Base-by-base conservation (phyloP, 2,888 invertebrate genomes). In the Acronicta leporina region DNA sequence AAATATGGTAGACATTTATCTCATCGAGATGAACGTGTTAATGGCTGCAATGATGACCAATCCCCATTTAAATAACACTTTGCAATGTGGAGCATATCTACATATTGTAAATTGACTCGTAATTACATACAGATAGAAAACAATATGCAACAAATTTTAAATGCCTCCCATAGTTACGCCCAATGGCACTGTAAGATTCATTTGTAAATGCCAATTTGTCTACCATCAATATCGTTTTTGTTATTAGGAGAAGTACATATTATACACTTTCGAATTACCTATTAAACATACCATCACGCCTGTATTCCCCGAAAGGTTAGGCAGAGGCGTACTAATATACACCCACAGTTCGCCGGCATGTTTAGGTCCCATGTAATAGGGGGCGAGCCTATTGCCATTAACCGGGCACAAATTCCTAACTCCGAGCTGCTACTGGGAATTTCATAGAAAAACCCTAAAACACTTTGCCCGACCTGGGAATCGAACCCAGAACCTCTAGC, bases 41-140 rank as follows among this genome's bases (percentile, higher is more conserved):
- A 80, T 82, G 67, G 71, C 52, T 50, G 63, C 63, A 63, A 51
- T 69, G 71, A 81, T 79, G 67, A 51, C 41, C 51, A 64, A 69
- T 74, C 63, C 4, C 14, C 68, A 61, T 63, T 66, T 58, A 68
- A 65, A 66, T 63, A 71, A 52, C 63, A 63, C 41, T 65, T 73
- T 64, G 58, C 55, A 62, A 63, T 69, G 61, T 66, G 40, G 67
- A 74, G 54, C 57, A 69, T 46, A n/a, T n/a, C n/a, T n/a, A 56
- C 58, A 55, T 72, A 61, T 51, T 44, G 57, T 20, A 63, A 25
- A 49, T 13, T 14, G 48, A 46, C 51, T 47, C 42, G 33, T 74
- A 69, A 72, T 72, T 69, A 74, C 51, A 50, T 49, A 45, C 56
- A 42, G 58, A 70, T 70, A 11, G 33, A 33, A 73, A 68, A 74